Base-by-base conservation (phyloP, 2,113 vertebrate genomes). In the Rostratula benghalensis region DNA sequence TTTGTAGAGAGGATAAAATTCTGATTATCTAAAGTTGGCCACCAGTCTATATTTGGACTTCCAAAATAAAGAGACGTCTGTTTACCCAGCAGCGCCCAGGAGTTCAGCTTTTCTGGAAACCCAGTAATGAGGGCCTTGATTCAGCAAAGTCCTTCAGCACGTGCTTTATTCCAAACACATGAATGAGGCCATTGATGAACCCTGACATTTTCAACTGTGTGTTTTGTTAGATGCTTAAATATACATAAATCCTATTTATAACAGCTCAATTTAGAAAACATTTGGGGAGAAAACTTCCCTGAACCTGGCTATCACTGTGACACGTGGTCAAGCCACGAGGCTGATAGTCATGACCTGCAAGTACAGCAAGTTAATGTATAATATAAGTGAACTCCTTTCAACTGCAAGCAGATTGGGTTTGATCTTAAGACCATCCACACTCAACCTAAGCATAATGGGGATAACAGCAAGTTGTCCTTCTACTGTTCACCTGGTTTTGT, bases 171-270 rank as follows among this genome's bases (percentile, higher is more conserved):
- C 68, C 71, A 45, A 68, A 31, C 51, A 54, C 35, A 17, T 85
- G 75, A 89, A 56, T 61, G 71, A 61, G 41, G 59, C 64, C 43
- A 39, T 51, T 77, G 70, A 63, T n/a, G 48, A 73, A 35, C 48
- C 25, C 35, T 35, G 43, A 41, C 3, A 9, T 53, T 82, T 63
- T 48, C 25, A 87, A 48, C 45, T 6, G 33, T 3, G 9, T 63
- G 33, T 83, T 87, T 64, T 68, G 25, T 83, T 83, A 87, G 65
- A 57, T 90, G 53, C 41, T 89, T 46, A 53, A 74, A 57, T 63
- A 27, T 30, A 61, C 20, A 24, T 33, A 67, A 89, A 39, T 63
- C 30, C 59, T 61, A 3, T 65, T 83, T 86, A 33, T 73, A 71
- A 39, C 22, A 57, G 48, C 25, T 33, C 68, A 46, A 31, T 41